A percentile compares a stretch with the other conserved stretches of the same genome.
Conservation (phyloP, 2,113 vertebrate genomes). For the Notarius lentiginosus region DNA sequence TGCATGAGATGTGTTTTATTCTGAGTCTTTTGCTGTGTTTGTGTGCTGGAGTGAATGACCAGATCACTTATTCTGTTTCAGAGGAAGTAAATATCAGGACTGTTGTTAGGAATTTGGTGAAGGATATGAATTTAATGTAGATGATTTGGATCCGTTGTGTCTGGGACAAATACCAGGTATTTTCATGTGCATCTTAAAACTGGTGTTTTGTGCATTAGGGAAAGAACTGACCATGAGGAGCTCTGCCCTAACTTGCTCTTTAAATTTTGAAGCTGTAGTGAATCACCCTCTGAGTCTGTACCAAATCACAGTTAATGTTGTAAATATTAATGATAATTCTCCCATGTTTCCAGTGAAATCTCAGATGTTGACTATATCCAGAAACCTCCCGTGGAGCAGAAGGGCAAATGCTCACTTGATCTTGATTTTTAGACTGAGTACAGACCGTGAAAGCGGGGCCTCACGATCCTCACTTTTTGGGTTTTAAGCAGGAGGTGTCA, state of each 20-base stretch:
- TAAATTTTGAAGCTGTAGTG: slow-evolving; percentile 43
- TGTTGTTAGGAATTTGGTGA: slow-evolving; percentile 44
- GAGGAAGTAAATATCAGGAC: slow-evolving; percentile 45
- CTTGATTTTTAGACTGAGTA: too few species aligned
- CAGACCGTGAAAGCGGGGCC: too few species aligned
- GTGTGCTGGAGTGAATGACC: slow-evolving; percentile 3
- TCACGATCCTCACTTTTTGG: too few species aligned
- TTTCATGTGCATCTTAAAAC: slow-evolving; percentile 41
- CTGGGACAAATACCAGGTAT: slow-evolving; percentile 34
- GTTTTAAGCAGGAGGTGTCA: slow-evolving; percentile 8
- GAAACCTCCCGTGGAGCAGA: too few species aligned
- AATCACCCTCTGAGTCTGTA: slow-evolving; percentile 45
- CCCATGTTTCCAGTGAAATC: slow-evolving; percentile 48
- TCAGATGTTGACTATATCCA: slow-evolving; percentile 41
- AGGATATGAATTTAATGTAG: slow-evolving; percentile 35
- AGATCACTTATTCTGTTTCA: slow-evolving; percentile 44
- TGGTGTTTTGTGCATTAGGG: slow-evolving; percentile 38
- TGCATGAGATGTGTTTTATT: not conserved
- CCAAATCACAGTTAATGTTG: slow-evolving; percentile 44
- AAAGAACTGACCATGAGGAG: slow-evolving; percentile 39
- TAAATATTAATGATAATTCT: slow-evolving; percentile 58
- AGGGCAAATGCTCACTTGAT: too few species aligned
- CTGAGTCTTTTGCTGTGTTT: slow-evolving; percentile 6
- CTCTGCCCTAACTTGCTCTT: slow-evolving; percentile 41
- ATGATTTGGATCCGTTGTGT: slow-evolving; percentile 37